Percentiles rank a stretch among this genome's conserved stretches.
Evolutionary conservation across 2,113 vertebrate genomes (phyloP).

Genomic region (Nothoprocta pentlandii): DNA sequence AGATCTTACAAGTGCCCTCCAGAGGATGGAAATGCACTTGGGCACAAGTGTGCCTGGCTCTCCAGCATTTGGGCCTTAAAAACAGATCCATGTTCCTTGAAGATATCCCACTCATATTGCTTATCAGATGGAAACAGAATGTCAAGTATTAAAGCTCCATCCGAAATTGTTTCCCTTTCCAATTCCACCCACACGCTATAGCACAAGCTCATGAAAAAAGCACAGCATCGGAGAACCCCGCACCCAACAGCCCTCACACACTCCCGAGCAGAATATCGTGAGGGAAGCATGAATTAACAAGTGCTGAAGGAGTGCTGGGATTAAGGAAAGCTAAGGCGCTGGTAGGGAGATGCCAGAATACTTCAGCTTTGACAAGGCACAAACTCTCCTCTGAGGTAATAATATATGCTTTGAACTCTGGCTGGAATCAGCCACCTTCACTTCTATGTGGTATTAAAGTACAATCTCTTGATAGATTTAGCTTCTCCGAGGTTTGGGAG

Average conservation of each 20-base stretch:
- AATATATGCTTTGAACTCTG: neutral
- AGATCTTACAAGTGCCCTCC: slow-evolving; percentile 1
- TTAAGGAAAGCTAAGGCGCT: neutral
- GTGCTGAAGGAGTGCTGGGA: neutral
- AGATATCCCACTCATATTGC: slow-evolving; percentile 24
- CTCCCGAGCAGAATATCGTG: neutral
- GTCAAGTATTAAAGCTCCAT: slow-evolving; percentile 64
- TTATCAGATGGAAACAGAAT: slow-evolving; percentile 69
- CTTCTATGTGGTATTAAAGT: neutral
- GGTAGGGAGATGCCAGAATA: slow-evolving; percentile 9
- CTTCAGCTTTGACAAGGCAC: slow-evolving; percentile 18
- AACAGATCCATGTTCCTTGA: slow-evolving; percentile 30
- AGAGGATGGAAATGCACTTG: slow-evolving; percentile 52
- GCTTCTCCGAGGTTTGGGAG: neutral
- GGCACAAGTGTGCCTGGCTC: neutral
- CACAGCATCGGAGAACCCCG: slow-evolving; percentile 41
- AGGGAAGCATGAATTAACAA: slow-evolving; percentile 52
- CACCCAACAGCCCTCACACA: neutral
- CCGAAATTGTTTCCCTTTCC: slow-evolving; percentile 67
- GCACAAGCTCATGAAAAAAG: slow-evolving; percentile 31
- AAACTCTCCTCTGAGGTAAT: neutral
- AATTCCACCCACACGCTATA: slow-evolving; percentile 52
- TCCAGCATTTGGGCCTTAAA: neutral
- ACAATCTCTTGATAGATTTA: neutral
- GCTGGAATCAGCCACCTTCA: neutral